A percentile compares a stretch with the other conserved stretches of the same genome.
phyloP scores from a whole-genome alignment of 1,140 invertebrate species.

The Nomia melanderi region DNA sequence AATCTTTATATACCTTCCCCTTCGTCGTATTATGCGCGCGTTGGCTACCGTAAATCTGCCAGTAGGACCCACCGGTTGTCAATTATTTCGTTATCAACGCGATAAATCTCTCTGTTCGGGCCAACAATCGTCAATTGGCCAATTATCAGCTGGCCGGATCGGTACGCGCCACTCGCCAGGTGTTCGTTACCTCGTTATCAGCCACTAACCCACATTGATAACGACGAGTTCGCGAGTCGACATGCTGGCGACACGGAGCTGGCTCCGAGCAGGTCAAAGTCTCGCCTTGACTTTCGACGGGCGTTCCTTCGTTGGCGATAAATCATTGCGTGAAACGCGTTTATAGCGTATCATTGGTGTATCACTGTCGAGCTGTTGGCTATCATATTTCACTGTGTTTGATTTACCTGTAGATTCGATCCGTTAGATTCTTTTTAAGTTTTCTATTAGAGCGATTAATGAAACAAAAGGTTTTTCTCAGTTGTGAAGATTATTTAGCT shows the following conservation, averaged over 20 bases:
- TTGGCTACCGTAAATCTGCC: slow-evolving; percentile 45
- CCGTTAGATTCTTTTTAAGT: no score
- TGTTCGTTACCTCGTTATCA: slow-evolving; percentile 27
- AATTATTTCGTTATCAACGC: slow-evolving; percentile 50
- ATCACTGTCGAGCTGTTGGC: no score
- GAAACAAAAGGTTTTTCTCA: no score
- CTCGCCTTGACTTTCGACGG: not conserved
- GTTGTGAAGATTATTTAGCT: no score
- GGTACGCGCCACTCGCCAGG: slow-evolving; percentile 19
- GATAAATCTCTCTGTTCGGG: slow-evolving; percentile 35
- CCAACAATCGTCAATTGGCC: slow-evolving; percentile 41
- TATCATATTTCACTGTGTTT: no score
- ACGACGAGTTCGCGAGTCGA: not conserved
- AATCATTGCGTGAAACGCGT: no score
- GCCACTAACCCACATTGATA: slow-evolving; percentile 20
- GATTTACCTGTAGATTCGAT: no score
- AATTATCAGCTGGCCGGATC: slow-evolving; percentile 7
- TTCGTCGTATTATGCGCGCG: slow-evolving; percentile 42
- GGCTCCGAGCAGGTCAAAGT: not conserved
- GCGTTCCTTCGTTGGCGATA: no score
- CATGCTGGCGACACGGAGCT: not conserved
- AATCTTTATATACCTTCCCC: slow-evolving; percentile 23
- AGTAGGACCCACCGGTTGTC: slow-evolving; percentile 25
- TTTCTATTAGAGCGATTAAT: no score
- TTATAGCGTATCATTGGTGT: no score